Evolutionary conservation across 2,888 invertebrate genomes (phyloP).

Genomic region (Dascillus cervinus): DNA sequence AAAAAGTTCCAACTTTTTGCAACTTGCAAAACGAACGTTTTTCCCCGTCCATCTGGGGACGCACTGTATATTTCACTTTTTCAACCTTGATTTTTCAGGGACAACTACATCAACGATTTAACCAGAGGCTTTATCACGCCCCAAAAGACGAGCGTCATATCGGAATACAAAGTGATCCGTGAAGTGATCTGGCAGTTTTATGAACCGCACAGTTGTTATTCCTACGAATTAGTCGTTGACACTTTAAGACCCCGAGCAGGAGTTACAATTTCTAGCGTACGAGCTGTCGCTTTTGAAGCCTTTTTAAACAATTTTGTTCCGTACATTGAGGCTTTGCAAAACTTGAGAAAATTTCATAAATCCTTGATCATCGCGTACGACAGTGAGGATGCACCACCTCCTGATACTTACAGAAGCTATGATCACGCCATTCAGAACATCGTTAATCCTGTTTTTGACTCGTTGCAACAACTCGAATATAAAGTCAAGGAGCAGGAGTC

Average conservation of each 20-base stretch:
- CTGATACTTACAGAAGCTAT: constrained; percentile 34
- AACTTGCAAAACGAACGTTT: too few species aligned
- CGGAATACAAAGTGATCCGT: constrained; percentile 38
- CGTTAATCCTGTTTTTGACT: constrained; percentile 26
- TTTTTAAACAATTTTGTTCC: constrained; percentile 32
- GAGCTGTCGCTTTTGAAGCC: constrained; percentile 14
- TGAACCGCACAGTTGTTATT: constrained; percentile 28
- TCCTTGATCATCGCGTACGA: constrained; percentile 9
- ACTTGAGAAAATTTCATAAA: constrained; percentile 30
- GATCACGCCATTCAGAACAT: constrained; percentile 26
- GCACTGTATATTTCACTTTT: too few species aligned
- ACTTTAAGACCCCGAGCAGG: constrained; percentile 27
- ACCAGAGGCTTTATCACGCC: constrained; percentile 26
- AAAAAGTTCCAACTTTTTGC: too few species aligned
- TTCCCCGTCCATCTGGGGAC: too few species aligned
- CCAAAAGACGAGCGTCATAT: constrained; percentile 27
- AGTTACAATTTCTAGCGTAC: constrained; percentile 34
- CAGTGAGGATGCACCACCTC: constrained; percentile 9
- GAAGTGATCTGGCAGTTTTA: constrained; percentile 39
- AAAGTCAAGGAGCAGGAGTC: constrained; percentile 32
- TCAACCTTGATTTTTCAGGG: constrained; percentile 29
- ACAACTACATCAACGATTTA: constrained; percentile 27
- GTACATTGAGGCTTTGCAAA: constrained; percentile 33
- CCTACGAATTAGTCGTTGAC: constrained; percentile 29
- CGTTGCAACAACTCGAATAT: constrained; percentile 30